Evolutionary conservation across 2,113 vertebrate species (phyloP), one percentile per base, ranked within the genome.

Genomic region (Myodes glareolus): DNA sequence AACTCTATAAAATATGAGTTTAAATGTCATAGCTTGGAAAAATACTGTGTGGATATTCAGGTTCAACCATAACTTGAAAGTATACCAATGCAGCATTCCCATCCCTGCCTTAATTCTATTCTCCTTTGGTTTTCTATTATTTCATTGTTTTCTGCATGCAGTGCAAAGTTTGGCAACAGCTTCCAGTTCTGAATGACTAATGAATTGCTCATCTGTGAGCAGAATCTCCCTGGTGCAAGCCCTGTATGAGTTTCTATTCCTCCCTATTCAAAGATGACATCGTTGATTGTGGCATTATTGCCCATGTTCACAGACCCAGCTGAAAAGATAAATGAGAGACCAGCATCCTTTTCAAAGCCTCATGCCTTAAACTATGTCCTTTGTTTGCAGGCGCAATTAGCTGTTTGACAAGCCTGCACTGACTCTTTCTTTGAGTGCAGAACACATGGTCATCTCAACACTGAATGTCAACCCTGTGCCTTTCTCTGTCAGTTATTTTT

Each of bases 161-260:
- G 94, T 91, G 76, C 76, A 97, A 97, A 97, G 94, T 97, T 96
- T 96, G 89, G 92, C 10, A 14, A 96, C 86, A 90, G 70, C 92
- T 97, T 91, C 97, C 86, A 89, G 55, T 91, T 96, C 73, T 96
- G 96, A 97, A 95, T 98, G 91, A 90, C 78, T 97, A 96, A 98
- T 96, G 95, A 96, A 97, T 97, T 97, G 95, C 94, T 98, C 96
- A 88, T 97, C 95, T 96, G 88, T 97, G 90, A 84, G 78, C 86
- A 95, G 91, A 77, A 90, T 98, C 91, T 97, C 96, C 96, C 96
- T 95, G 94, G 98, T 94, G 94, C 96, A 97, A 91, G 75, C 89
- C 94, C 96, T 97, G 91, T 94, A 91, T 98, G 91, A 94, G 73
- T 88, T 78, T 96, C 80, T 89, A 81, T 90, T 84, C 70, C 94